Evolutionary conservation across 1,140 invertebrate species (phyloP), one percentile per base, ranked within the genome.

Genomic region (Plodia interpunctella): DNA sequence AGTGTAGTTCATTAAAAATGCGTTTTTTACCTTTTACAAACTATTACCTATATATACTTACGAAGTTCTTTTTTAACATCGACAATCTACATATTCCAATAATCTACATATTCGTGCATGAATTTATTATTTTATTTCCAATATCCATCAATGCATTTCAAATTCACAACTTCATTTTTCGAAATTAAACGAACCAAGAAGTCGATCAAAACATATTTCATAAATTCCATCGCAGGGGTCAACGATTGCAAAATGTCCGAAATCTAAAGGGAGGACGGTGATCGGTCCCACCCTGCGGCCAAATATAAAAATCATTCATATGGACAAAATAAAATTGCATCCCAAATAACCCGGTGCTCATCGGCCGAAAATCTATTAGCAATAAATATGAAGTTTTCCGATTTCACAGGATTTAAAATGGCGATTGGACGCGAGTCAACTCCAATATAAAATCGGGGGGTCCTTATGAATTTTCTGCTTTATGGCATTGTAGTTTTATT

Each of bases 331-430:
- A 88, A 88, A 87, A 88, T 88, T 88, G 83, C 82, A 87, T 85
- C 83, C 83, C 86, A 83, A 85, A 84, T 85, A 86, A 84, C 82
- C 82, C 80, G 73, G 74, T 84, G 84, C 71, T 86, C 84, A 86
- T 83, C 84, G 78, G 75, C 75, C 82, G 74, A 85, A 85, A 88
- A 88, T 88, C 86, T 88, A 88, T 88, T 87, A 88, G 86, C 83
- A 88, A 88, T 88, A 88, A 88, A 88, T 87, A 88, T 88, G 76
- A 88, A 88, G 71, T 88, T 88, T 88, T 87, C 86, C 82, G 79
- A 87, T 88, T 88, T 85, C 80, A 83, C 77, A 79, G 78, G 83
- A 85, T 88, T 88, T 84, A 83, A 87, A 88, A 85, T 65, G 73
- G 80, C 69, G 65, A 62, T 73, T 67, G 66, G 58, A 72, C 71